phyloP scores from a whole-genome alignment of 2,113 vertebrate species.

The Hymenochirus boettgeri region DNA sequence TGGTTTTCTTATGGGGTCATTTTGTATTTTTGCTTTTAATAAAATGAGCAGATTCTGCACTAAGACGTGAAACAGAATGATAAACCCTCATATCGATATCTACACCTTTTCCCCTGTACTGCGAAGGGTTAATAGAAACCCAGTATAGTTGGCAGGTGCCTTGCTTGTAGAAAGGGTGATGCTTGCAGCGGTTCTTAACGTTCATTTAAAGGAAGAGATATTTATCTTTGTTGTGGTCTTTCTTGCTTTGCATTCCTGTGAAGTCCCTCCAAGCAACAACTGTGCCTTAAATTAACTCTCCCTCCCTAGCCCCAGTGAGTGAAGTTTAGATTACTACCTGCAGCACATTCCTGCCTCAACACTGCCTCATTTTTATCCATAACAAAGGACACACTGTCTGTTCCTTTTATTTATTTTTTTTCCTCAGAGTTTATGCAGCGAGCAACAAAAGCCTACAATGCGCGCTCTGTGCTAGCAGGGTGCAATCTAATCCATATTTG shows the following conservation, averaged over 20 bases:
- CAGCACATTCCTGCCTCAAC: constrained; percentile 50
- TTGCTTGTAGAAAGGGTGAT: not conserved
- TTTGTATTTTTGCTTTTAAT: too few species aligned
- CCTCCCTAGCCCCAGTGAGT: constrained; percentile 9
- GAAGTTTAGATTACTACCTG: constrained; percentile 54
- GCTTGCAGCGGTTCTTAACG: constrained; percentile 12
- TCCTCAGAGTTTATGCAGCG: constrained; percentile 23
- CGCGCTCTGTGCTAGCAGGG: constrained; percentile 49
- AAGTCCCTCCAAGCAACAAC: constrained; percentile 50
- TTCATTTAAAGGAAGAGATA: constrained; percentile 11
- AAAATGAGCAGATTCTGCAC: too few species aligned
- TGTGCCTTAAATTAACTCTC: constrained; percentile 45
- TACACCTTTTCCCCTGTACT: too few species aligned
- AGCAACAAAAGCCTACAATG: constrained; percentile 44
- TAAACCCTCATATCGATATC: too few species aligned
- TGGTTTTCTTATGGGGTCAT: too few species aligned
- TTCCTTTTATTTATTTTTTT: not conserved
- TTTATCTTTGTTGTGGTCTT: constrained; percentile 49
- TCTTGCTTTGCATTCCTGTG: constrained; percentile 46
- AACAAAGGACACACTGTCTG: constrained; percentile 26
- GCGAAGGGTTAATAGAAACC: not conserved
- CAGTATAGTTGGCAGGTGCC: not conserved
- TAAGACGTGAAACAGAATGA: too few species aligned
- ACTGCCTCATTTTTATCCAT: constrained; percentile 24
- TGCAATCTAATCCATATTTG: constrained; percentile 50